Conservation (phyloP, 2,797 vertebrate genomes). For the Gymnoscopelus braueri region DNA sequence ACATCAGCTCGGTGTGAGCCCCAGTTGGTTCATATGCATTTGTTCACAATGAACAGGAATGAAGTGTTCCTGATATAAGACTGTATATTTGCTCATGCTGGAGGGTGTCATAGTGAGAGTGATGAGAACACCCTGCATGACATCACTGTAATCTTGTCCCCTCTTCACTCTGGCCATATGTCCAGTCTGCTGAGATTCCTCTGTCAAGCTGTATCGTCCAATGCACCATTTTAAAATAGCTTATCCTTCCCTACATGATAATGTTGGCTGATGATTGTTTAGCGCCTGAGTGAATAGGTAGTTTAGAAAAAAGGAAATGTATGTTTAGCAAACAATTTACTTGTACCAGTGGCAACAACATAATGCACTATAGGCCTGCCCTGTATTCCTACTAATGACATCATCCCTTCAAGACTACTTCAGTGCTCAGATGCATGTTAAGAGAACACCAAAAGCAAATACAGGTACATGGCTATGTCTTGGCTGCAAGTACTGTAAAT, state of each 20-base stretch:
- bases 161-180: slow-evolving; percentile 35
- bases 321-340: slow-evolving; percentile 9
- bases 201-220: slow-evolving; percentile 16
- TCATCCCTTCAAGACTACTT: slow-evolving; percentile 41
- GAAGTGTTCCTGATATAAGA: slow-evolving; percentile 14
- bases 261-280: slow-evolving; percentile 27
- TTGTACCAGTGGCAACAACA: slow-evolving; percentile 23
- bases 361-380: slow-evolving; percentile 20
- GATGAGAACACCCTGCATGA: slow-evolving; percentile 46
- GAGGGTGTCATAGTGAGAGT: slow-evolving; percentile 22
- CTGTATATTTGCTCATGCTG: slow-evolving; percentile 39
- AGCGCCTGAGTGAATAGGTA: slow-evolving; percentile 24
- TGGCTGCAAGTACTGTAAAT: slow-evolving; percentile 31
- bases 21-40: slow-evolving; percentile 26
- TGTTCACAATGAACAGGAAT: slow-evolving; percentile 22
- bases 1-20: slow-evolving; percentile 12
- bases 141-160: slow-evolving; percentile 40
- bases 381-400: slow-evolving; percentile 30
- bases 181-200: slow-evolving; percentile 14
- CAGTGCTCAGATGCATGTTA: slow-evolving; percentile 70
- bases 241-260: slow-evolving; percentile 29
- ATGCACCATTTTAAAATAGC: slow-evolving; percentile 29
- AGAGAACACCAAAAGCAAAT: slow-evolving; percentile 22
- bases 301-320: slow-evolving; percentile 17
- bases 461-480: slow-evolving; percentile 28